A percentile compares a stretch with the other conserved stretches of the same genome.
phyloP scores from a whole-genome alignment of 2,888 invertebrate genomes.

The Galeruca laticollis region DNA sequence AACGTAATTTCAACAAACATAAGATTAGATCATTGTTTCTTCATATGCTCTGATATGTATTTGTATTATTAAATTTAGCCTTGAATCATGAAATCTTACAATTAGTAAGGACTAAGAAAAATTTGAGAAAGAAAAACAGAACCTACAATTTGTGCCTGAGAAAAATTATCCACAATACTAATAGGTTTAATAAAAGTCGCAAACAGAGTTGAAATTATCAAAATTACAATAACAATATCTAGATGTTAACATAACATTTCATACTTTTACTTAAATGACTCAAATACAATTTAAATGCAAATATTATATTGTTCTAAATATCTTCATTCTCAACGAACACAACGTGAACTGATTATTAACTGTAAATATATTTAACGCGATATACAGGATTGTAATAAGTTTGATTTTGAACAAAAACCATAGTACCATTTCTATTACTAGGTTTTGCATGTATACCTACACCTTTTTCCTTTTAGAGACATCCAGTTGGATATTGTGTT shows the following conservation, averaged over 20 bases:
- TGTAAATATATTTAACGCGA: neutral
- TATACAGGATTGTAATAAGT: neutral
- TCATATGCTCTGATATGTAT: too few species aligned
- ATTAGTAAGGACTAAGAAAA: too few species aligned
- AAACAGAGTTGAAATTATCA: neutral
- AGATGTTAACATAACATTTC: neutral
- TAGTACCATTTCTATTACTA: too few species aligned
- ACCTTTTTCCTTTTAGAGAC: too few species aligned
- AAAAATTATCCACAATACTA: neutral
- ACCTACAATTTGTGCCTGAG: neutral
- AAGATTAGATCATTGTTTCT: too few species aligned
- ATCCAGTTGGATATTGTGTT: too few species aligned
- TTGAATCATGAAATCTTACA: too few species aligned
- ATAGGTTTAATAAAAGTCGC: neutral
- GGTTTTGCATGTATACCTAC: too few species aligned
- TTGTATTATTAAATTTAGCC: too few species aligned
- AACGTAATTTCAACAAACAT: too few species aligned
- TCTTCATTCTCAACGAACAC: conserved; percentile 4
- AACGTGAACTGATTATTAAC: neutral
- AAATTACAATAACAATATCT: neutral
- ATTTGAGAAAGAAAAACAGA: too few species aligned
- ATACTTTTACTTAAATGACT: neutral
- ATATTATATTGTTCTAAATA: conserved; percentile 2
- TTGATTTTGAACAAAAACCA: too few species aligned
- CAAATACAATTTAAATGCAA: conserved; percentile 2